These are phyloP conservation scores for Saguinus midas DNA, from an alignment of 2,113 vertebrate genomes.

Conservation along the genomic window DNA sequence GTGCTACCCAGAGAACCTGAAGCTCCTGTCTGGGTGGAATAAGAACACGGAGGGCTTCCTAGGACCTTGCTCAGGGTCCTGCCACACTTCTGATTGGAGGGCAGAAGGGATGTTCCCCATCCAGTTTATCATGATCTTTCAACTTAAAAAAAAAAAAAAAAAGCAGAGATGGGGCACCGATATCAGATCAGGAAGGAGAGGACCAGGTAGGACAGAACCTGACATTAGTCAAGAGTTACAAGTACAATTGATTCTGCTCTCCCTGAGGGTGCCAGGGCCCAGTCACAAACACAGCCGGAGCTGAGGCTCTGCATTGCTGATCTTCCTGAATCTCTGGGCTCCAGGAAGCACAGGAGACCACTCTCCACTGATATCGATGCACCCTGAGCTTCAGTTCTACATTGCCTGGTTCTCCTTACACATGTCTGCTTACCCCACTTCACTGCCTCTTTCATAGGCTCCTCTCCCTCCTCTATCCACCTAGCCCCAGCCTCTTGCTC, in stretches of 20 bases:
- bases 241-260: neutral
- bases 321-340: neutral
- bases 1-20: neutral
- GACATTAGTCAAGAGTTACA: neutral
- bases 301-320: fast-evolving
- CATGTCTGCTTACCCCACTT: neutral
- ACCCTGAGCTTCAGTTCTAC: neutral
- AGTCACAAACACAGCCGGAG: neutral
- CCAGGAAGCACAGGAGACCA: neutral
- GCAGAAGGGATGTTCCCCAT: neutral
- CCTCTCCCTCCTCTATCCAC: neutral
- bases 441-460: neutral
- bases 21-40: neutral
- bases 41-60: neutral
- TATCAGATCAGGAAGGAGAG: neutral
- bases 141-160: neutral
- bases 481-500: neutral
- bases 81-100: neutral
- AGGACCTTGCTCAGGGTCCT: neutral
- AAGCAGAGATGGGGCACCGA: neutral
- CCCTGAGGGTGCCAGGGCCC: neutral
- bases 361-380: fast-evolving
- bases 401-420: neutral
- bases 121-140: neutral
- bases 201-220: neutral